These are phyloP conservation scores for Trachemys scripta DNA, from an alignment of 2,113 vertebrate species.

Conservation along the genomic window DNA sequence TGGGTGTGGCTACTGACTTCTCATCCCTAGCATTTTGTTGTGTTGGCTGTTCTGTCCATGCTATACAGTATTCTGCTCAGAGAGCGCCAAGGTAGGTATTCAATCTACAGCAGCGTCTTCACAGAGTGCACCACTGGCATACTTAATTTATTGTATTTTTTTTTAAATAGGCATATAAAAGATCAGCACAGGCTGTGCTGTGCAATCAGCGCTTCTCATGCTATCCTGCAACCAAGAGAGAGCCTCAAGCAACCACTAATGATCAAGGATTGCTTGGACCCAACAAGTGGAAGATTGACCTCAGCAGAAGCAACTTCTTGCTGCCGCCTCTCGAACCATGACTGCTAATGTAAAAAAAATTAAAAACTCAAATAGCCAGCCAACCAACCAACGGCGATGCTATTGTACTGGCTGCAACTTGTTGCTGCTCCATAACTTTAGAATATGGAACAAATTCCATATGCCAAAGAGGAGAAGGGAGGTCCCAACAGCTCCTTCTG, in stretches of 20 bases:
- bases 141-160: background rate
- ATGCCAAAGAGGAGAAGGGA: background rate
- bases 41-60: background rate
- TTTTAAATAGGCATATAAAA: background rate
- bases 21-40: background rate
- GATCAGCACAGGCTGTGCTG: background rate
- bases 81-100: background rate
- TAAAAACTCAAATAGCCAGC: background rate
- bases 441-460: background rate
- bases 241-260: background rate
- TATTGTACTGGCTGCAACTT: background rate
- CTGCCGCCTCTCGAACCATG: background rate
- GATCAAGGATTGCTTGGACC: background rate
- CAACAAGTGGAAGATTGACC: background rate
- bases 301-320: background rate
- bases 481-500: conserved; percentile 53
- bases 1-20: background rate
- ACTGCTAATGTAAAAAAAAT: background rate
- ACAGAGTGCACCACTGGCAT: background rate
- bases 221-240: background rate
- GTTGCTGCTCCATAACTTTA: background rate
- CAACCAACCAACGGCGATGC: background rate
- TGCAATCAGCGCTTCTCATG: accelerated
- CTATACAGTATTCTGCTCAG: background rate
- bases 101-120: background rate